Evolutionary conservation across 1,140 invertebrate genomes (phyloP).

Genomic region (Saccostrea cuccullata): DNA sequence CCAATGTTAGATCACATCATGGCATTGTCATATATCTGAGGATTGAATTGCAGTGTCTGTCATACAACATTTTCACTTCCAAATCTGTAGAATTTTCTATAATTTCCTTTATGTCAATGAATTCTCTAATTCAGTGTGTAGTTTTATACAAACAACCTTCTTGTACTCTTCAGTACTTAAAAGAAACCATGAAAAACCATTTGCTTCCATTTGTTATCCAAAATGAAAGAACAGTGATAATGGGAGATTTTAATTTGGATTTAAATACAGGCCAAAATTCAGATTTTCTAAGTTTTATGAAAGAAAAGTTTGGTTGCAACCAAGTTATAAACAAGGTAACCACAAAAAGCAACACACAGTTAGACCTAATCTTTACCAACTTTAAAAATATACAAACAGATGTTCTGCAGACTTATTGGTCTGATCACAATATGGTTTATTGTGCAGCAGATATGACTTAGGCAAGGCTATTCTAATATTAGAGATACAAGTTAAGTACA

Average conservation of each 20-base stretch:
- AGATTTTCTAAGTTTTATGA: constrained; percentile 43
- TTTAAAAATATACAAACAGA: constrained; percentile 17
- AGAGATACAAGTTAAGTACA: not conserved
- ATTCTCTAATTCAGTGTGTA: not conserved
- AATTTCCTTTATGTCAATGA: not conserved
- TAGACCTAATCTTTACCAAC: constrained; percentile 40
- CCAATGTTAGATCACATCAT: constrained; percentile 34
- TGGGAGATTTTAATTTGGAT: constrained; percentile 56
- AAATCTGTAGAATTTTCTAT: constrained; percentile 14
- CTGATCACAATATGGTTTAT: constrained; percentile 47
- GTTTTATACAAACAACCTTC: constrained; percentile 41
- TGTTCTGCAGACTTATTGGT: constrained; percentile 44
- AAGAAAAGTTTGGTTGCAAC: constrained; percentile 28
- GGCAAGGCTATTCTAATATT: no score
- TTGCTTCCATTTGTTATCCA: constrained; percentile 13
- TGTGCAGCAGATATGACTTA: constrained; percentile 9
- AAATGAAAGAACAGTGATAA: constrained; percentile 18
- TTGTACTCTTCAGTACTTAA: not conserved
- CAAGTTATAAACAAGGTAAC: constrained; percentile 36
- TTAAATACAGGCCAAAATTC: not conserved
- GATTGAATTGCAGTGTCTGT: not conserved
- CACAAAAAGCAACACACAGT: constrained; percentile 22
- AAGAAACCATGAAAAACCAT: not conserved
- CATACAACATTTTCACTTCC: not conserved
- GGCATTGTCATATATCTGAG: constrained; percentile 48